Evolutionary conservation across 2,113 vertebrate species (phyloP), one percentile per base, ranked within the genome.

Genomic region (Herpailurus yagouaroundi): DNA sequence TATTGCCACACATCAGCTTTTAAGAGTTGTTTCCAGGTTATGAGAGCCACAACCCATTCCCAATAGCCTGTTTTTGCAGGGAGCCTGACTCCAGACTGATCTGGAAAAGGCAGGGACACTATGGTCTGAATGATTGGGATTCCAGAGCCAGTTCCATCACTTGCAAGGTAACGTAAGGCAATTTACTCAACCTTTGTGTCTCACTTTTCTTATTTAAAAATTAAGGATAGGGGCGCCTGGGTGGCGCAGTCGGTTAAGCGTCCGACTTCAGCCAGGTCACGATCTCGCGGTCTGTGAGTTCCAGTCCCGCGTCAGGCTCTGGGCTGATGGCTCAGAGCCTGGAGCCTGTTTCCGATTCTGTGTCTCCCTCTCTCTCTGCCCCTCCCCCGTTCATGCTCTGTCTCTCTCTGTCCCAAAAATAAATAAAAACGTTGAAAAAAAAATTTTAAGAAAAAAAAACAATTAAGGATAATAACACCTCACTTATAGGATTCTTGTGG

Each of bases 131-230:
- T 95, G 41, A 50, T 8, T 74, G 23, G 33, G 4, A 93, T 96
- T 92, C 38, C 7, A 64, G 29, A 64, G 2, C 18, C 50, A 88
- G 6, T 63, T 89, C n/a, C 68, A 41, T 29, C 23, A 74, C 27
- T 25, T 94, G 33, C 0, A 33, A 48, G 21, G 25, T 27, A 71
- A 86, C 19, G 11, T 71, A 69, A 69, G 81, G 36, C 63, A 91
- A 95, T 2, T 92, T 76, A 50, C 33, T 91, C 18, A 79, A 33
- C 25, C 1, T 63, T 83, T 77, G 15, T 82, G 12, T 55, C 36
- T 95, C 12, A 48, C 1, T 96, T 92, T 94, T 82, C 27, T 93
- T 82, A 91, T 57, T 94, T 93, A 69, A 95, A 89, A 94, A 83
- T 60, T 80, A 66, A 83, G 14, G 85, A 29, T 94, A 89, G n/a